phyloP scores from a whole-genome alignment of 2,888 invertebrate genomes.

The Parnassius glacialis region DNA sequence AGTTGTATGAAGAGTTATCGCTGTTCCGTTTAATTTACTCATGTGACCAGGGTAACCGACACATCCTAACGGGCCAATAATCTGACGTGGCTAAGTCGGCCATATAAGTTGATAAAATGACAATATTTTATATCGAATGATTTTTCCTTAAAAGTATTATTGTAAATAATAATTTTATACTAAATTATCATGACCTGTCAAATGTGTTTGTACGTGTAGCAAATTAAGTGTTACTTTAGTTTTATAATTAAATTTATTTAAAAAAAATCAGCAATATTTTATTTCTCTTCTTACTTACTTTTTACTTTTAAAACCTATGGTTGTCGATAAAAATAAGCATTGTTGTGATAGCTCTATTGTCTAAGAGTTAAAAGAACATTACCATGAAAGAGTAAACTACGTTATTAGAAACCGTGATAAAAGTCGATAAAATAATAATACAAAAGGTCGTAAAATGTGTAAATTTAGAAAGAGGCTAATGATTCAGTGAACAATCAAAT shows the following conservation, averaged over 20 bases:
- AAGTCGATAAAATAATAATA: too few relatives aligned
- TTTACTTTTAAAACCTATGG: too few relatives aligned
- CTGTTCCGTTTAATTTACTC: too few relatives aligned
- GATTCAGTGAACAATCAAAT: too few relatives aligned
- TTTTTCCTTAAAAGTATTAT: not conserved
- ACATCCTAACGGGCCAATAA: too few relatives aligned
- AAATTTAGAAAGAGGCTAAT: too few relatives aligned
- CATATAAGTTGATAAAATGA: too few relatives aligned
- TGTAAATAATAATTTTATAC: slow-evolving; percentile 15
- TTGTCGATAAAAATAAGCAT: not conserved
- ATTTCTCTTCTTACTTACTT: not conserved
- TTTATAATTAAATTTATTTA: slow-evolving; percentile 20
- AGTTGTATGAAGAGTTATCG: too few relatives aligned
- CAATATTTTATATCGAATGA: too few relatives aligned
- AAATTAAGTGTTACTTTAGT: slow-evolving; percentile 18
- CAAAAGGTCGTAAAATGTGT: too few relatives aligned
- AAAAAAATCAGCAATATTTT: not conserved
- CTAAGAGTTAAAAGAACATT: slow-evolving; percentile 1
- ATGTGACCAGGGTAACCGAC: too few relatives aligned
- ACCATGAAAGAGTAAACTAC: slow-evolving; percentile 3
- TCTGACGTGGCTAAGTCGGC: too few relatives aligned
- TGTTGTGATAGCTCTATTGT: not conserved
- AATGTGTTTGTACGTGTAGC: slow-evolving; percentile 2
- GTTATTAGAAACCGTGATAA: not conserved
- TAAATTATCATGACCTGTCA: slow-evolving; percentile 16